These are phyloP conservation scores for Nesoenas mayeri DNA, from an alignment of 2,113 vertebrate genomes.

Conservation along the genomic window DNA sequence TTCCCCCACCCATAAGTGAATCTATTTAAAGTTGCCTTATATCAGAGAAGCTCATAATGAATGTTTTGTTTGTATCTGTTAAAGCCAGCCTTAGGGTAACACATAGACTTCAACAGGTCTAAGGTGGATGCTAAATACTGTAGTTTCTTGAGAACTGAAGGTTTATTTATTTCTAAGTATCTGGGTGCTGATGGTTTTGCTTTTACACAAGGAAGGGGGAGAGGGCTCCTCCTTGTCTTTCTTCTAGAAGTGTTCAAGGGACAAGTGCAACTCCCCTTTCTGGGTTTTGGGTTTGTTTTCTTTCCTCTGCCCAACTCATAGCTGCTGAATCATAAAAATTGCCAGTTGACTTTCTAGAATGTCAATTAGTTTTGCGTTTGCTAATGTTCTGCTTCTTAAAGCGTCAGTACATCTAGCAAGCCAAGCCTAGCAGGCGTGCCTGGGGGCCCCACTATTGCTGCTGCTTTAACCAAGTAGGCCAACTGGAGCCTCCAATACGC, in stretches of 20 bases:
- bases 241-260: conserved; percentile 27
- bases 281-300: neutral
- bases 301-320: conserved; percentile 59
- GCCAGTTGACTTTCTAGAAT: conserved; percentile 55
- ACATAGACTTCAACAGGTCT: conserved; percentile 61
- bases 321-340: conserved; percentile 59
- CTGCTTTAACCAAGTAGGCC: conserved; percentile 21
- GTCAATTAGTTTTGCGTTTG: conserved; percentile 45
- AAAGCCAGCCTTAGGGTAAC: conserved; percentile 73
- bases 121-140: conserved; percentile 58
- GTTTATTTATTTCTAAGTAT: conserved; percentile 63
- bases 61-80: conserved; percentile 74
- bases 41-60: conserved; percentile 73
- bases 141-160: conserved; percentile 51
- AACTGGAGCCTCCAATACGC: neutral
- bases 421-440: neutral
- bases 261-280: conserved; percentile 37
- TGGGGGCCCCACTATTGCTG: conserved; percentile 21
- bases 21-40: conserved; percentile 82
- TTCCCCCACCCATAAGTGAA: conserved; percentile 52
- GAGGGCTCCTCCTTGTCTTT: conserved; percentile 44
- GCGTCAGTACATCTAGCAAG: conserved; percentile 50
- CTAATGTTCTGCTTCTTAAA: conserved; percentile 57
- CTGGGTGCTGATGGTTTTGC: conserved; percentile 25
- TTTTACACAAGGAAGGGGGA: neutral